Base-by-base conservation (phyloP, 2,113 vertebrate species). In the Axis porcinus region DNA sequence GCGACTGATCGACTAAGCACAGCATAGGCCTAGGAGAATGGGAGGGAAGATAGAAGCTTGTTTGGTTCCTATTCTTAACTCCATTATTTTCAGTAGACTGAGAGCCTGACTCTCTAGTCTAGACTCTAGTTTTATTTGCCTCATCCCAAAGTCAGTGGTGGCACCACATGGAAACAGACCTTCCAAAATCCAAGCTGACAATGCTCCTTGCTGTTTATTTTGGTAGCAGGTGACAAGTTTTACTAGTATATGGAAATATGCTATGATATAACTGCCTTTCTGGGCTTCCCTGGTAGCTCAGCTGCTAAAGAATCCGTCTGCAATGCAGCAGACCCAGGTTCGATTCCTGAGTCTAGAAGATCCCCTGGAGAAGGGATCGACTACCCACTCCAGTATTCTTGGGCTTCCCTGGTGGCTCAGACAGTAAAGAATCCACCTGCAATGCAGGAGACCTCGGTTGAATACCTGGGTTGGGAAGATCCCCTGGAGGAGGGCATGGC, bases 231-330 rank as follows among this genome's bases (percentile, higher is more conserved):
- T 92, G 16, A 67, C n/a, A 40, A 52, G 5, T 74, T 79, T 93
- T 96, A 30, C 17, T 43, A 57, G 40, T 15, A 19, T 8, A 13
- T 84, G 28, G 30, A 84, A 25, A 81, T 86, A 19, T 4, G 14
- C 79, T 55, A 30, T 87, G 5, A 60, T 91, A 33, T 23, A 30
- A 86, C 58, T 90, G 1, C 2, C 62, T 70, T 70, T 70, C n/a
- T 70, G n/a, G n/a, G 67, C 10, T 70, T 70, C n/a, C 67, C n/a
- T 40, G 67, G 19, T 70, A 40, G 67, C 67, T 70, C 67, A 70
- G 19, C 67, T 40, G n/a, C 19, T 70, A 40, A 70, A 40, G 19
- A 70, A 23, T 70, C n/a, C 2, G 0, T 13, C n/a, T 40, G n/a
- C 67, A 70, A 23, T 70, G 19, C 67, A 23, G 10, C 19, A 70